Conservation (phyloP, 2,888 invertebrate species). For the Sycophila texana region DNA sequence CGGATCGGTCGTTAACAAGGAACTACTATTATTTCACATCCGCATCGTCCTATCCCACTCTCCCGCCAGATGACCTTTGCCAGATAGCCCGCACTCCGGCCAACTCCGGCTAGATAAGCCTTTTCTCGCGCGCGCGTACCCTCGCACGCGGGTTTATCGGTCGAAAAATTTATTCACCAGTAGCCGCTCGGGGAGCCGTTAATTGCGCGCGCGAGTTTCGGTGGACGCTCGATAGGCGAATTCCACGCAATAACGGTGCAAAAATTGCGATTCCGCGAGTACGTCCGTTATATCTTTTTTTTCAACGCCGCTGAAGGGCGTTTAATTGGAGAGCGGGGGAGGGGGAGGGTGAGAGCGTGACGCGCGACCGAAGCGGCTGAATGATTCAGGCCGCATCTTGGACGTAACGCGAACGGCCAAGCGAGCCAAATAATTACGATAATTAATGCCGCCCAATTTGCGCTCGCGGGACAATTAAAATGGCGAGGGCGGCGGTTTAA, state of each 20-base stretch:
- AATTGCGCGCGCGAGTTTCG: conserved; percentile 16
- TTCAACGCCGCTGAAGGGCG: background rate
- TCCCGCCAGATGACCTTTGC: conserved; percentile 57
- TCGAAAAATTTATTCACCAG: background rate
- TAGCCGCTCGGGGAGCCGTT: conserved; percentile 13
- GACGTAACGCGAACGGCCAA: conserved; percentile 64
- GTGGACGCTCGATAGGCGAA: background rate
- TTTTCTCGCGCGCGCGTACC: conserved; percentile 8
- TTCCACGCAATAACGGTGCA: background rate
- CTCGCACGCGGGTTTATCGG: background rate
- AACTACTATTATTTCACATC: conserved; percentile 58
- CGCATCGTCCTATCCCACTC: conserved; percentile 37
- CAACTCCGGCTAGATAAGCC: conserved; percentile 17
- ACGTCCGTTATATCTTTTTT: background rate
- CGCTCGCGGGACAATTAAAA: conserved; percentile 68
- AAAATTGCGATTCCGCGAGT: background rate
- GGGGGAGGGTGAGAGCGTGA: background rate
- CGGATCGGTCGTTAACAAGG: conserved; percentile 58
- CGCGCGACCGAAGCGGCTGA: conserved; percentile 4
- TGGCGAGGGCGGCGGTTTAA: conserved; percentile 59
- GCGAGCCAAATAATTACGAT: conserved; percentile 72
- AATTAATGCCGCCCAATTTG: conserved; percentile 69
- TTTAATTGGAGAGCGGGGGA: conserved; percentile 14
- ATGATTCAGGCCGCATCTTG: conserved; percentile 50
- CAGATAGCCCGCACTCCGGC: conserved; percentile 51